A percentile compares a stretch with the other conserved stretches of the same genome.
phyloP scores from a whole-genome alignment of 1,140 invertebrate species.

The Philopotamus ludificatus region DNA sequence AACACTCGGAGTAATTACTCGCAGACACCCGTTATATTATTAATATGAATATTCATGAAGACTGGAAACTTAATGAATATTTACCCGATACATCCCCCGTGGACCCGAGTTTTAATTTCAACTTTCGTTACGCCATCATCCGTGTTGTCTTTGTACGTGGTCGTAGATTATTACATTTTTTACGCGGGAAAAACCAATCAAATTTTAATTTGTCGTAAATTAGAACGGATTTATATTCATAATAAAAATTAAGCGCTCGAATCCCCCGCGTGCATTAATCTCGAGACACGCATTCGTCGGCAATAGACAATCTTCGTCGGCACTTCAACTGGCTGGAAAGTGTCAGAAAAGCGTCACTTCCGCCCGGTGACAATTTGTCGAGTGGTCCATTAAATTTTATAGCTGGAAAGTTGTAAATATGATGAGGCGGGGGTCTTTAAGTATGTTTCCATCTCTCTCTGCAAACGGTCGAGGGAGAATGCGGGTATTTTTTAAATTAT shows the following conservation, averaged over 20 bases:
- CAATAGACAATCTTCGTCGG: neutral
- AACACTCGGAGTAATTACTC: neutral
- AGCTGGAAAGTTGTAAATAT: constrained; percentile 36
- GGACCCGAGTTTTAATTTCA: constrained; percentile 3
- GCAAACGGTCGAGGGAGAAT: neutral
- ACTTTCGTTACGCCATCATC: neutral
- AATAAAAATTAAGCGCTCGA: too few relatives aligned
- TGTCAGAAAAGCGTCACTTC: constrained; percentile 18
- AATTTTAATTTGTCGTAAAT: too few relatives aligned
- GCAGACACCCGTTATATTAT: neutral
- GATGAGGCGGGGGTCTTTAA: neutral
- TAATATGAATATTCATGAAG: constrained; percentile 1
- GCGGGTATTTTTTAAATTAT: too few relatives aligned
- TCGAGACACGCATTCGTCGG: too few relatives aligned
- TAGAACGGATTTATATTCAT: too few relatives aligned
- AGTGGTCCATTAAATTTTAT: constrained; percentile 39
- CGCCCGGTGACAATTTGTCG: constrained; percentile 34
- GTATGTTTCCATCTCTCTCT: too few relatives aligned
- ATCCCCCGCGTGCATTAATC: too few relatives aligned
- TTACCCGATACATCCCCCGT: neutral
- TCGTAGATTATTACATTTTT: too few relatives aligned
- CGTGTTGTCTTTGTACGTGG: too few relatives aligned
- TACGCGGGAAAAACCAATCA: too few relatives aligned
- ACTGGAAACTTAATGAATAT: neutral
- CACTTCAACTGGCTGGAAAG: neutral